Conservation (phyloP, 2,888 invertebrate species). For the Cantharis lateralis region DNA sequence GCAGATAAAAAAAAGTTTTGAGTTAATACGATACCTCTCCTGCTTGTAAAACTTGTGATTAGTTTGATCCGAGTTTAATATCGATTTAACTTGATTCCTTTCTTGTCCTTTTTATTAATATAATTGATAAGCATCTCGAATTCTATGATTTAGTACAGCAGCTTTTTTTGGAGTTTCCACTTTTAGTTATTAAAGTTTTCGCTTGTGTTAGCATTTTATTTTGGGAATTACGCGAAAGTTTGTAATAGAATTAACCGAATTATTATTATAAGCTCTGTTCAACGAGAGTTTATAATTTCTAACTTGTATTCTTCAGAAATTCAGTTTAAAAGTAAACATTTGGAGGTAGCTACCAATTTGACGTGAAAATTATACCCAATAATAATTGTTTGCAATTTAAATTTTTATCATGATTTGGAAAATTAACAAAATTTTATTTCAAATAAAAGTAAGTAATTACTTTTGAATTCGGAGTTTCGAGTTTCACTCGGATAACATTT, state of each 20-base stretch:
- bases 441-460: too few species aligned
- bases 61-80: constrained; percentile 5
- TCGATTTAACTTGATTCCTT: constrained; percentile 14
- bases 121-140: constrained; percentile 5
- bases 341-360: not conserved
- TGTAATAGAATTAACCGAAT: not conserved
- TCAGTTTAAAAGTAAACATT: not conserved
- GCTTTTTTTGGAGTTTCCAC: not conserved
- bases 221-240: not conserved
- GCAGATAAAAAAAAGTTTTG: not conserved
- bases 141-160: not conserved
- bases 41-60: constrained; percentile 1
- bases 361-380: too few species aligned
- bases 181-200: not conserved
- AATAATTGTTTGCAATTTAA: too few species aligned
- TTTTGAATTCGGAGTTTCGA: not conserved
- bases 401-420: too few species aligned
- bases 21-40: not conserved
- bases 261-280: not conserved
- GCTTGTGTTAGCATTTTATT: not conserved
- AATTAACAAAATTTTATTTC: too few species aligned
- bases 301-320: not conserved
- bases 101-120: constrained; percentile 2
- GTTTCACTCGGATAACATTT: not conserved
- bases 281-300: not conserved